Base-by-base conservation (phyloP, 2,113 vertebrate species). In the Microtus richardsoni region DNA sequence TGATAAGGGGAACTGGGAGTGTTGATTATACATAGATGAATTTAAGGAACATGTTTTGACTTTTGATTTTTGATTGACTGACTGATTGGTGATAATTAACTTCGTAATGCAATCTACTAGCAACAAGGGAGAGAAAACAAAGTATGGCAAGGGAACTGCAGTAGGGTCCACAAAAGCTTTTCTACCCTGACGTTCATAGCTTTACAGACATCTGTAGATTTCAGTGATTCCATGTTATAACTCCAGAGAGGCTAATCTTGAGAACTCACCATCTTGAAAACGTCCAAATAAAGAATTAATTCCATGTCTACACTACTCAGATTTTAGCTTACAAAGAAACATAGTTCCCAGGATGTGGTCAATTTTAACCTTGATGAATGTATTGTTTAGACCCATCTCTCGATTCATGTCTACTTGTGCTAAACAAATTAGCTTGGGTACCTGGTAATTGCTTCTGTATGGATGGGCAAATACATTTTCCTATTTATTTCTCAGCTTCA, bases 101-200 rank as follows among this genome's bases (percentile, higher is more conserved):
- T 79, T 85, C 73, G 22, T 9, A 36, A n/a, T 47, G 24, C 22
- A 41, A 47, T 39, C 7, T 9, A 41, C 60, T 19, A 66, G n/a
- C 10, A 73, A 13, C 26, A 24, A 44, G n/a, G 21, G 17, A 0
- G 11, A 94, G 21, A 41, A 58, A 60, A 13, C 54, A 47, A 88
- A 78, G 17, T 5, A 74, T 33, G 36, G 70, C 0, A 77, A 62
- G 8, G 17, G 52, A 22, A 36, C 3, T 4, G 5, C 13, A 41
- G 0, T 0, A 19, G 36, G 26, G 3, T 39, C 5, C 14, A 36
- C 21, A n/a, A 0, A 66, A 3, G 33, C 19, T 19, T 8, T 1
- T 10, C 8, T 11, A 0, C 19, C 2, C 41, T 36, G 19, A 44
- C 7, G 75, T 4, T 33, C 26, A 26, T 28, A 8, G 28, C 16